Evolutionary conservation across 2,113 vertebrate species (phyloP), one percentile per base, ranked within the genome.

Genomic region (Aptenodytes forsteri): DNA sequence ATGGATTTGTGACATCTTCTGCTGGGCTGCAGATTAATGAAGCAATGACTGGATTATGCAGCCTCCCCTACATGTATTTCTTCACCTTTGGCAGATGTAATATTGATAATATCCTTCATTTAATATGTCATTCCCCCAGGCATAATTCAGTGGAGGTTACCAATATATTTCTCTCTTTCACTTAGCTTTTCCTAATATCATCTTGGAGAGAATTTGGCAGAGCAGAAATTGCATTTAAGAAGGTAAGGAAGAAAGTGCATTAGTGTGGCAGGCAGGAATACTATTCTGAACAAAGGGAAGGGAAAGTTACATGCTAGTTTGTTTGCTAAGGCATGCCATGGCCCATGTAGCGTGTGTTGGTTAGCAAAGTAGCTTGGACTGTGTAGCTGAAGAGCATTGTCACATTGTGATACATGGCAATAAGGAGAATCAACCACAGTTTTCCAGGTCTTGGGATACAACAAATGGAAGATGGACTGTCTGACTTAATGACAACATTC

Each of bases 1-100:
- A 49, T 82, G 72, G 73, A 95, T 96, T 97, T 96, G 96, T 97
- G 96, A 78, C 83, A 46, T 94, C 92, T 84, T 95, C 80, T 76
- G 65, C 62, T 75, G 69, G 65, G 49, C 70, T 93, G 56, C 83
- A 82, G 89, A 95, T 96, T 95, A 90, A 96, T 95, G 89, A 92
- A 91, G 69, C 38, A 89, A 85, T 84, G 80, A 50, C 46, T 71
- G 69, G 87, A 87, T 97, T 97, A 91, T 92, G 70, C 83, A 92
- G 47, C 42, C 52, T 91, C 18, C 54, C 55, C 15, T 82, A 44
- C n/a, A 42, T 54, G 83, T 92, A 95, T 95, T 97, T 92, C 73
- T 96, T 96, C 66, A 38, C 34, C 42, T 91, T 81, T 97, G 96
- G 50, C 95, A 96, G 73, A 79, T 76, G 30, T 93, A 82, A 55